A percentile compares a stretch with the other conserved stretches of the same genome.
phyloP scores from a whole-genome alignment of 35 echinoderm and acorn worm genomes.

The Diadema setosum region DNA sequence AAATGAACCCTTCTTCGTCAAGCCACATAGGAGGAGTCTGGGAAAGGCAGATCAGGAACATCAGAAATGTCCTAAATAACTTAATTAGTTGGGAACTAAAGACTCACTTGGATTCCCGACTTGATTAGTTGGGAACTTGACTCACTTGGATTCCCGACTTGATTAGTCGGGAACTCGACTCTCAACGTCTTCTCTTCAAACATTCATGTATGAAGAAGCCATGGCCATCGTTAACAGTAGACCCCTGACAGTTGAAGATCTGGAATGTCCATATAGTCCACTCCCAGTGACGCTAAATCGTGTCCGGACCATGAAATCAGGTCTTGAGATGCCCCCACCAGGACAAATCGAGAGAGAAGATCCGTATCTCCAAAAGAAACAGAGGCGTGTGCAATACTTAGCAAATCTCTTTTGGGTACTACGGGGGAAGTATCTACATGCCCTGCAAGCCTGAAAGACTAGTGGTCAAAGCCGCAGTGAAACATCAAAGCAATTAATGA shows the following conservation, averaged over 20 bases:
- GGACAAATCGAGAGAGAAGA: background rate
- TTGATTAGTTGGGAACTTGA: too few species aligned
- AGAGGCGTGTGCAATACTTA: background rate
- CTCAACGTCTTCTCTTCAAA: background rate
- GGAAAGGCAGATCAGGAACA: slow-evolving; percentile 63
- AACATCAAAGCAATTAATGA: background rate
- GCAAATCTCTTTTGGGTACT: background rate
- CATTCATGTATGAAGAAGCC: background rate
- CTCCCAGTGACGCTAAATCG: slow-evolving; percentile 4
- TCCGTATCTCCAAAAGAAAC: background rate
- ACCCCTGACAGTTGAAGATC: background rate
- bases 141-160: background rate
- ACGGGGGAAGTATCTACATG: background rate
- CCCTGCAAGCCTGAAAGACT: background rate
- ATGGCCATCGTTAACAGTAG: slow-evolving; percentile 39
- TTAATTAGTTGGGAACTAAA: too few species aligned
- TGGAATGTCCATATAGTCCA: background rate
- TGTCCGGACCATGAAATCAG: background rate
- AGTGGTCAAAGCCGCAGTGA: background rate
- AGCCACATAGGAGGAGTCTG: slow-evolving; percentile 74
- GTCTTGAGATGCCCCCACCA: background rate
- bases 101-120: too few species aligned
- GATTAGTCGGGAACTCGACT: background rate
- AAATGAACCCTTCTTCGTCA: slow-evolving; percentile 46
- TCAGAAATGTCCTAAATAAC: slow-evolving; percentile 18